phyloP scores from a whole-genome alignment of 2,113 vertebrate genomes.

The Amblyopsis rosae region DNA sequence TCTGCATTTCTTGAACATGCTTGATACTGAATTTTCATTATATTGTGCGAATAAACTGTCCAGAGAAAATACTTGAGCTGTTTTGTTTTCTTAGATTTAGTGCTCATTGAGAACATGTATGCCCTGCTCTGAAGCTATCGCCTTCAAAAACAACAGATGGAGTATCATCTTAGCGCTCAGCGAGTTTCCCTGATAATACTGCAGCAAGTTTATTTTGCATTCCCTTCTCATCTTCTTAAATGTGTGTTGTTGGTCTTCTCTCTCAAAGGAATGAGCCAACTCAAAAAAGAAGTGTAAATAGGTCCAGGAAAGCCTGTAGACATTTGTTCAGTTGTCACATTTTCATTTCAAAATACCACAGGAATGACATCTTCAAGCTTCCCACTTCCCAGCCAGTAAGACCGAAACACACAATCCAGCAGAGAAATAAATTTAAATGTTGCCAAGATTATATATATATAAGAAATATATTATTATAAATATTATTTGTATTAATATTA shows the following conservation, averaged over 20 bases:
- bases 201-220: slow-evolving; percentile 34
- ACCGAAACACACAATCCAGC: not conserved
- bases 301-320: slow-evolving; percentile 5
- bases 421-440: not conserved
- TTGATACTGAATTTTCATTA: slow-evolving; percentile 48
- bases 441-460: not conserved
- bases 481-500: too few relatives aligned
- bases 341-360: slow-evolving; percentile 28
- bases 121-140: too few relatives aligned
- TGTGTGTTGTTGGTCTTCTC: slow-evolving; percentile 4
- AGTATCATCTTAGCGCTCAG: slow-evolving; percentile 54
- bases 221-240: slow-evolving; percentile 19
- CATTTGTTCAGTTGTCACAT: slow-evolving; percentile 21
- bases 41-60: slow-evolving; percentile 61
- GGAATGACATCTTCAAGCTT: not conserved
- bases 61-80: slow-evolving; percentile 24
- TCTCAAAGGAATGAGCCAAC: not conserved
- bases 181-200: slow-evolving; percentile 36
- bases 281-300: not conserved
- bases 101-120: too few relatives aligned
- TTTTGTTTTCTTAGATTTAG: slow-evolving; percentile 21
- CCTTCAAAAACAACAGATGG: slow-evolving; percentile 39
- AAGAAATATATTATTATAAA: too few relatives aligned
- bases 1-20: slow-evolving; percentile 22
- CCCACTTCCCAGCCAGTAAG: slow-evolving; percentile 6